Base-by-base conservation (phyloP, 2,888 invertebrate species). In the Pseudococcus viburni region DNA sequence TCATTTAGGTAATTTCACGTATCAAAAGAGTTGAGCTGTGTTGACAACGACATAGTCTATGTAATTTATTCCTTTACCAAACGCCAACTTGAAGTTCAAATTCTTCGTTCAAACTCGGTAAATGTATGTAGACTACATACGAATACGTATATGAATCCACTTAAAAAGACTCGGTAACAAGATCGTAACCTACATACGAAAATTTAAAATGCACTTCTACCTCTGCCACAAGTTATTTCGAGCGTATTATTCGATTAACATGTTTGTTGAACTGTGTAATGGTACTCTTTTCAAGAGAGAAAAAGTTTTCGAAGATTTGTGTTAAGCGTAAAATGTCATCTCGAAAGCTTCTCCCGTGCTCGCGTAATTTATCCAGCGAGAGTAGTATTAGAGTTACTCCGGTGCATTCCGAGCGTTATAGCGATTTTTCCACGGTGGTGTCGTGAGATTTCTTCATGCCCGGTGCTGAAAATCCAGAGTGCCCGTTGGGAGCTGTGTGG, bases 241-340 rank as follows among this genome's bases (percentile, higher is more conserved):
- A n/a, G 73, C 73, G 73, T 73, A 73, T 39, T 42, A 77, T 83
- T 46, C 46, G 80, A 83, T 83, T 83, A 83, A 9, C 39, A 46
- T 83, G 80, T 83, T 83, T 83, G 80, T 83, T 83, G 80, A 83
- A 83, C 80, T 83, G 80, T 46, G 46, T 83, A 83, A 83, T 46
- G 19, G 80, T 83, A 46, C 73, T 73, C 4, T 64, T 64, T 15
- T 51, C 11, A 5, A 39, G 15, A 39, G 39, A 77, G 39, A 33
- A 46, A 19, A 46, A 83, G 22, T 4, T 19, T 83, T 83, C 46
- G 80, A 83, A n/a, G 46, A 46, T 19, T 46, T 19, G 80, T 33
- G 15, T 64, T 3, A 0, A 9, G 11, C 22, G 39, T 39, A 39
- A 77, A 39, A 77, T 33, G 77, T 77, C 77, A 83, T 46, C 80